These are phyloP conservation scores for Megaceryle torquata DNA, from an alignment of 2,113 vertebrate species.

Conservation along the genomic window DNA sequence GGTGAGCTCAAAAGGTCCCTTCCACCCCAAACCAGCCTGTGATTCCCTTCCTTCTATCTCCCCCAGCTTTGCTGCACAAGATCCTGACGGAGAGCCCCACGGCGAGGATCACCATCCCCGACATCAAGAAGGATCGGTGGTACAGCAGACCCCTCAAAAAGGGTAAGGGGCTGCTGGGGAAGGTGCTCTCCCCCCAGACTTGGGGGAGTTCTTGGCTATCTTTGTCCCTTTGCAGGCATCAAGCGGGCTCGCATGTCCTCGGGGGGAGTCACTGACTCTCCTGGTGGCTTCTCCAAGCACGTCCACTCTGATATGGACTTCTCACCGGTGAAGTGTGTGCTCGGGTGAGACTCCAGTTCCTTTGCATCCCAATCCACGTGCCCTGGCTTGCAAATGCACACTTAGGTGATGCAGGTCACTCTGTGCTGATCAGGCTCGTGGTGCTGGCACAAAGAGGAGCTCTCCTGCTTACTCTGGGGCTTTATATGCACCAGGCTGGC, in stretches of 20 bases:
- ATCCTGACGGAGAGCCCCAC: constrained; percentile 83
- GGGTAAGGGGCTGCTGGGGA: not conserved
- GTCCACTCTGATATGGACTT: constrained; percentile 77
- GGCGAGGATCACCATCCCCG: constrained; percentile 79
- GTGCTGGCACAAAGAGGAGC: not conserved
- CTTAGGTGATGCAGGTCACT: not conserved
- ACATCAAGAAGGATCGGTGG: constrained; percentile 93
- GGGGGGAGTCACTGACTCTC: constrained; percentile 63
- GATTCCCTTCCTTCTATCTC: not conserved
- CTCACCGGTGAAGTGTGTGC: constrained; percentile 49
- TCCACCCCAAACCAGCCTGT: not conserved
- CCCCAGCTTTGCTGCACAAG: constrained; percentile 89
- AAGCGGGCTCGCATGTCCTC: constrained; percentile 69
- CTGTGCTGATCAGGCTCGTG: not conserved
- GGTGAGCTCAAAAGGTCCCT: not conserved
- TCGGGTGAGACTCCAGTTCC: constrained; percentile 61
- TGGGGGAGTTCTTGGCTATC: not conserved
- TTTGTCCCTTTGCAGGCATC: constrained; percentile 49
- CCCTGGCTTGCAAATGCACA: fast-evolving
- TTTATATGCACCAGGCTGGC: not conserved
- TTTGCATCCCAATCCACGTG: fast-evolving
- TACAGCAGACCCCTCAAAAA: constrained; percentile 74
- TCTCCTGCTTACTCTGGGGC: fast-evolving
- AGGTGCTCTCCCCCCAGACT: fast-evolving
- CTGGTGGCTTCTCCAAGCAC: constrained; percentile 76